Conservation (phyloP, 2,797 vertebrate species). For the Nasua narica region DNA sequence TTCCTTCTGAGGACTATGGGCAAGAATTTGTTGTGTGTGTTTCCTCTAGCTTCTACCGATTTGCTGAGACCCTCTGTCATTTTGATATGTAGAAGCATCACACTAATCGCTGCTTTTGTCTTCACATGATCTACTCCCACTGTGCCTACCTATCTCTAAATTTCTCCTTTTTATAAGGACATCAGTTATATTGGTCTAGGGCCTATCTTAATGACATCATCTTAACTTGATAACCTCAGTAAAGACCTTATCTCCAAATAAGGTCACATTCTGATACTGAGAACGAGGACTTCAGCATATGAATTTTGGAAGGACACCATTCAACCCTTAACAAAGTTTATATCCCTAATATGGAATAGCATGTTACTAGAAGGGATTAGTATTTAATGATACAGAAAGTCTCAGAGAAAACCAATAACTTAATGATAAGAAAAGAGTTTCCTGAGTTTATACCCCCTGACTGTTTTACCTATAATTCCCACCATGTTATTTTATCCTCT, state of each 20-base stretch:
- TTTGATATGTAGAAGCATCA: background rate
- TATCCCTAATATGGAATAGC: background rate
- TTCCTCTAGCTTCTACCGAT: background rate
- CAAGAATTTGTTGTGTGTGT: background rate
- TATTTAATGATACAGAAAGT: background rate
- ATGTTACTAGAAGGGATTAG: background rate
- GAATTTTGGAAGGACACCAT: background rate
- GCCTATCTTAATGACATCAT: background rate
- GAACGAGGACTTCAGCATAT: background rate
- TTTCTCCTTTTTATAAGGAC: background rate
- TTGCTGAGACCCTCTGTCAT: background rate
- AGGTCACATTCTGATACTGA: background rate
- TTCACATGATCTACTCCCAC: background rate
- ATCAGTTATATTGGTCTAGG: background rate
- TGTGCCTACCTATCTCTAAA: background rate
- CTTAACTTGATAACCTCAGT: background rate
- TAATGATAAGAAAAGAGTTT: background rate
- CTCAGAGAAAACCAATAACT: background rate
- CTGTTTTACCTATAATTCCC: background rate
- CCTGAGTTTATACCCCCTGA: background rate
- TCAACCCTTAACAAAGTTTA: background rate
- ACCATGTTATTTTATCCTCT: background rate
- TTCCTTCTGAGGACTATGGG: background rate
- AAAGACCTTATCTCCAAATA: constrained; percentile 14
- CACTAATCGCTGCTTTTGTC: background rate